Conservation (phyloP, 1,140 invertebrate genomes). For the Aphis craccivora region DNA sequence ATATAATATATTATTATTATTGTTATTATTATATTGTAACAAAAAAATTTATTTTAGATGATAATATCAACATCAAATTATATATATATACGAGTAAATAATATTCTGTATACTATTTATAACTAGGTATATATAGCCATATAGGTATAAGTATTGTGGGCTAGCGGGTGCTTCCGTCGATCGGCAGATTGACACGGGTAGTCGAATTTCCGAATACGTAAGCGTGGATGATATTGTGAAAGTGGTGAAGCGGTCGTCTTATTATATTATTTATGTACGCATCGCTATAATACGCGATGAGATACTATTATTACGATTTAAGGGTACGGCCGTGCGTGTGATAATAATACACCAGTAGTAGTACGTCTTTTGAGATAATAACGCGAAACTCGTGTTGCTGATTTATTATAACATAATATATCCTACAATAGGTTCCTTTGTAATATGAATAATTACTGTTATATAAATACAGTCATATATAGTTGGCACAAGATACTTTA, state of each 20-base stretch:
- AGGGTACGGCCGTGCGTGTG: neutral
- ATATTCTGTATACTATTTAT: neutral
- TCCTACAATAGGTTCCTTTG: neutral
- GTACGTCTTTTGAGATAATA: neutral
- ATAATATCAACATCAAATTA: neutral
- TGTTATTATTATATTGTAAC: too few relatives aligned
- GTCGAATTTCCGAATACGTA: neutral
- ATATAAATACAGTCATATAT: neutral
- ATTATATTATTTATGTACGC: neutral
- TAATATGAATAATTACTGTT: neutral
- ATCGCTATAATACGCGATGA: neutral
- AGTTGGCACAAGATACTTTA: neutral
- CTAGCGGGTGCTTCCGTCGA: neutral
- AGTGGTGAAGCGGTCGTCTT: neutral
- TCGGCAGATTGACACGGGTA: neutral
- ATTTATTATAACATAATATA: neutral
- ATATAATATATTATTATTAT: slow-evolving; percentile 14
- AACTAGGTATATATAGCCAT: too few relatives aligned
- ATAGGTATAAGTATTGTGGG: neutral
- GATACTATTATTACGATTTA: neutral
- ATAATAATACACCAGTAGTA: neutral
- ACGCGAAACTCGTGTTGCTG: neutral
- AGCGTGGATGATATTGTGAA: neutral
- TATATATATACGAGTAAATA: neutral
- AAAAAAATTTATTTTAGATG: neutral